These are phyloP conservation scores for Torymus aiolomorphi DNA, from an alignment of 2,888 invertebrate genomes.

Conservation along the genomic window DNA sequence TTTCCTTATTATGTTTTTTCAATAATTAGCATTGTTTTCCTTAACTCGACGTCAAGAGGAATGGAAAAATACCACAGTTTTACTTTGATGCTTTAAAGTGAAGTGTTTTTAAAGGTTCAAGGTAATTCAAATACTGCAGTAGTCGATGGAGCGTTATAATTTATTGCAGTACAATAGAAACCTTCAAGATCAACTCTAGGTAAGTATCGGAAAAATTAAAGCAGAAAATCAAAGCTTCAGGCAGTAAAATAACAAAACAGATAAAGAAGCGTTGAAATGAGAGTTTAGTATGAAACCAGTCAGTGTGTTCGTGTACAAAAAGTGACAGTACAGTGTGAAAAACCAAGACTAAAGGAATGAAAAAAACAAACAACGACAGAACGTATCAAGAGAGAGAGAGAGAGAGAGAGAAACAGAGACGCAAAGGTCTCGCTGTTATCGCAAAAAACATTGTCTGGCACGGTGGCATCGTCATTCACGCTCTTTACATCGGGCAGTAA, in stretches of 20 bases:
- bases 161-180: neutral
- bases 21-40: too few species aligned
- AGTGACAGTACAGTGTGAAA: too few species aligned
- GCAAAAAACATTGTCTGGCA: slow-evolving; percentile 51
- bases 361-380: slow-evolving; percentile 4
- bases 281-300: slow-evolving; percentile 2
- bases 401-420: neutral
- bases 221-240: slow-evolving; percentile 1
- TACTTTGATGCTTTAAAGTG: neutral
- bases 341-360: too few species aligned
- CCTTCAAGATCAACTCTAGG: slow-evolving; percentile 33
- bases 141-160: neutral
- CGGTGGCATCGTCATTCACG: slow-evolving; percentile 56
- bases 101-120: neutral
- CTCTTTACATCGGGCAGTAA: slow-evolving; percentile 53
- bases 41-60: too few species aligned
- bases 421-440: neutral
- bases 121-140: neutral
- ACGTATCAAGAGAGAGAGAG: neutral
- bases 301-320: slow-evolving; percentile 1
- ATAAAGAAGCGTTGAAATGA: slow-evolving; percentile 1
- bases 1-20: too few species aligned
- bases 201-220: slow-evolving; percentile 12
- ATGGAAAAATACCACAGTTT: neutral
- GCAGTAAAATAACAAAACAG: slow-evolving; percentile 5